Conservation (phyloP, 2,888 invertebrate genomes). For the Petrolisthes cinctipes region DNA sequence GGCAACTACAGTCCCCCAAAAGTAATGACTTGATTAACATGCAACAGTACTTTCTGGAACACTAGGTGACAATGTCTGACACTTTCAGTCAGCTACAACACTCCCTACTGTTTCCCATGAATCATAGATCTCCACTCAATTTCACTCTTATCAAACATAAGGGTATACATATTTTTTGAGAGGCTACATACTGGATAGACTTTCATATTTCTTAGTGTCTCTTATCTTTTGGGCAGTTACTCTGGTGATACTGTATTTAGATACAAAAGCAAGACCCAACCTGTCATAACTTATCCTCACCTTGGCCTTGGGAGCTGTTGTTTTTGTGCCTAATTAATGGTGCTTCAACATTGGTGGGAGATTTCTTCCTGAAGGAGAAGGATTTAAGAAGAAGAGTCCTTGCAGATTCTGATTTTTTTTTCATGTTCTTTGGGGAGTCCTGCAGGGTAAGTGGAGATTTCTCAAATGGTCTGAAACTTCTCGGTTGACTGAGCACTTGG, state of each 20-base stretch:
- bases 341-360: slow-evolving; percentile 44
- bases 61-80: no score
- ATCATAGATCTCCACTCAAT: no score
- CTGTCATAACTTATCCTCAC: slow-evolving; percentile 53
- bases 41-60: no score
- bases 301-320: slow-evolving; percentile 23
- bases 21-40: no score
- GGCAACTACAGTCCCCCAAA: no score
- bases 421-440: slow-evolving; percentile 48
- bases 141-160: no score
- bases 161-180: no score
- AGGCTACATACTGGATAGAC: no score
- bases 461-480: slow-evolving; percentile 18
- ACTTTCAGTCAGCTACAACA: no score
- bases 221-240: slow-evolving; percentile 6
- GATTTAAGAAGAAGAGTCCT: slow-evolving; percentile 56
- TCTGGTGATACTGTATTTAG: slow-evolving; percentile 16
- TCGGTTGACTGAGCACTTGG: slow-evolving; percentile 29
- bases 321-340: slow-evolving; percentile 27
- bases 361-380: slow-evolving; percentile 59
- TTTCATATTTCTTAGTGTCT: neutral
- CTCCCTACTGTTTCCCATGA: no score
- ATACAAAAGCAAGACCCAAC: slow-evolving; percentile 46
- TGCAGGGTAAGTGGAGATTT: slow-evolving; percentile 27
- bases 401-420: slow-evolving; percentile 55